Evolutionary conservation across 2,113 vertebrate genomes (phyloP), one percentile per base, ranked within the genome.

Genomic region (Lasiurus borealis): DNA sequence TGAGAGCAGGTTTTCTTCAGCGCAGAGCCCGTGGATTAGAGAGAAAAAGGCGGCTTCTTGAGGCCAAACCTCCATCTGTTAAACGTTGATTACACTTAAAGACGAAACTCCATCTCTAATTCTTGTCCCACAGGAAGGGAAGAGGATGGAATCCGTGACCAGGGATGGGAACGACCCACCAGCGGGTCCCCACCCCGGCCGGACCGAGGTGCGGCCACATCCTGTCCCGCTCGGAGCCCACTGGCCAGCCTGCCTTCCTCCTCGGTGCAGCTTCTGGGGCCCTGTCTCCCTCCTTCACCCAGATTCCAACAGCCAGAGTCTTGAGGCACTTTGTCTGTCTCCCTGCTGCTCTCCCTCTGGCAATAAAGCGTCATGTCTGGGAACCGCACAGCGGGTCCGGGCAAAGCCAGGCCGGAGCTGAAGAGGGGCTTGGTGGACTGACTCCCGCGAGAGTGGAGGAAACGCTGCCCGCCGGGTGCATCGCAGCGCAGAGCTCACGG

Each of bases 151-250:
- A 72, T 40, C 46, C 34, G 57, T 0, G n/a, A 57, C 21, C 27
- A 16, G 31, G 8, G 21, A 36, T 18, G 7, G 50, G 14, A 34
- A n/a, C 0, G 16, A 44, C 36, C 36, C 23, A 1, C n/a, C 1
- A 19, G 25, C 5, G 66, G 18, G 40, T 46, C 8, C 0, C 31
- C 29, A 0, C 0, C 15, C 15, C 12, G 29, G 1, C 0, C 36
- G 27, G 23, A 18, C 29, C 9, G 5, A 19, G n/a, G 59, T 14
- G 4, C 9, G 19, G 2, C n/a, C 12, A 0, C 2, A 0, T 13
- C 21, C 34, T 4, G 3, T 7, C 7, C 9, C 0, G 6, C 62
- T 36, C 0, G 10, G 6, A 59, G 0, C 29, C n/a, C 0, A 0
- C 11, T 1, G 27, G 52, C 10, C 66, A 23, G 44, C 50, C 83